Base-by-base conservation (phyloP, 2,888 invertebrate species). In the Onthophagus sagittarius region DNA sequence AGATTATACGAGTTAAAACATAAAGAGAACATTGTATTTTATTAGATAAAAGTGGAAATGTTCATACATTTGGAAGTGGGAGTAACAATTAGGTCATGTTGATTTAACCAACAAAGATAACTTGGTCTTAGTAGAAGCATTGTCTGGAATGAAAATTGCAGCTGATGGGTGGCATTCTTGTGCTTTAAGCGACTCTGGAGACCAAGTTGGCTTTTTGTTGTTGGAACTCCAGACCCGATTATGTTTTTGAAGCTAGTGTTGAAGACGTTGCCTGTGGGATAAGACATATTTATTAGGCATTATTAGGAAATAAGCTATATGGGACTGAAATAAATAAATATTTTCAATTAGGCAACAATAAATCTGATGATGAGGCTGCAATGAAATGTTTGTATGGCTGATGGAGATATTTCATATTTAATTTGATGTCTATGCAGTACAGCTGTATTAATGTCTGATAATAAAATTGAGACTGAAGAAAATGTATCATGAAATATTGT, bases 61-160 rank as follows among this genome's bases (percentile, higher is more conserved):
- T 97, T n/a, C 95, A 91, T 80, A 90, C 92, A 3, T 94, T 92
- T 90, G 97, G 97, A 63, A 89, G 90, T 83, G 95, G 96, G 80
- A 92, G 94, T 96, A 97, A 32, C 97, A 97, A 85, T 86, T 97
- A 69, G 97, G 97, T 0, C 92, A 93, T 84, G 92, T 91, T n/a
- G 88, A 88, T 78, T 84, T 94, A 5, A 90, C 90, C 71, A 88
- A 89, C 76, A 86, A 89, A 76, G 88, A 89, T 62, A 82, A 83
- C 70, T 96, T 96, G 0, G 86, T 84, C 73, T 83, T 91, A 77
- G 85, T 97, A 0, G 91, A 93, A 79, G 92, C 91, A 64, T 85
- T 97, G 64, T 90, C 91, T 64, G 96, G 96, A 11, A 87, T 97
- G 15, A 89, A 88, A 81, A 90, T 96, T 71, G 88, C 92, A 69